Percentiles rank a stretch among this genome's conserved stretches.
phyloP scores from a whole-genome alignment of 2,113 vertebrate species.

The Aphyosemion australe region DNA sequence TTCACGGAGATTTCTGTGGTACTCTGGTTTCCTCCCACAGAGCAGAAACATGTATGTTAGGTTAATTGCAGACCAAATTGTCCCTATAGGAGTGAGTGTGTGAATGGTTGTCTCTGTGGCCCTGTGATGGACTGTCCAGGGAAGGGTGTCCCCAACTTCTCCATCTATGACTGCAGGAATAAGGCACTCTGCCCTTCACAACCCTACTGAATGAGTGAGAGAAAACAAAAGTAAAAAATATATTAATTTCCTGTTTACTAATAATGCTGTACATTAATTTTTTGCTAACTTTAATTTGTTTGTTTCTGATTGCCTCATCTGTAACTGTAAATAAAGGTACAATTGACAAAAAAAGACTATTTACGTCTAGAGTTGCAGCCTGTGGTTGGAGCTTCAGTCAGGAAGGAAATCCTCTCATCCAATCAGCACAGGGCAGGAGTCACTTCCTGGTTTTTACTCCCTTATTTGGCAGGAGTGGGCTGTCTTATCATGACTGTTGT shows the following conservation, averaged over 20 bases:
- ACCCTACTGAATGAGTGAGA: no score
- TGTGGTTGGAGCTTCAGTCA: background rate
- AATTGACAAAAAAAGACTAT: background rate
- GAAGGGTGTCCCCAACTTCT: no score
- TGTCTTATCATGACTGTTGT: conserved; percentile 24
- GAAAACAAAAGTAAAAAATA: no score
- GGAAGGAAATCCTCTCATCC: conserved; percentile 37
- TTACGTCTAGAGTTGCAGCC: background rate
- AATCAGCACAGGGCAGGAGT: conserved; percentile 51
- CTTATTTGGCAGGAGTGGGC: conserved; percentile 58
- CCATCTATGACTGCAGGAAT: no score
- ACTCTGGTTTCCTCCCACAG: no score
- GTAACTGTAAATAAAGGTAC: background rate
- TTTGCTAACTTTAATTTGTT: background rate
- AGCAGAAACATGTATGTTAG: no score
- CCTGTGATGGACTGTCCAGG: no score
- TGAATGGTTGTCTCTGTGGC: no score
- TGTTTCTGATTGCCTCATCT: background rate
- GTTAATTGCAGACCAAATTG: no score
- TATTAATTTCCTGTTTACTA: background rate
- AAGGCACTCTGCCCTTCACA: no score
- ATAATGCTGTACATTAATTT: background rate
- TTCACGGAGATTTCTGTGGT: no score
- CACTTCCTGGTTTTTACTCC: conserved; percentile 55
- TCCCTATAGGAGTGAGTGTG: no score